Evolutionary conservation across 2,797 vertebrate genomes (phyloP).

Genomic region (Siniperca undulata): DNA sequence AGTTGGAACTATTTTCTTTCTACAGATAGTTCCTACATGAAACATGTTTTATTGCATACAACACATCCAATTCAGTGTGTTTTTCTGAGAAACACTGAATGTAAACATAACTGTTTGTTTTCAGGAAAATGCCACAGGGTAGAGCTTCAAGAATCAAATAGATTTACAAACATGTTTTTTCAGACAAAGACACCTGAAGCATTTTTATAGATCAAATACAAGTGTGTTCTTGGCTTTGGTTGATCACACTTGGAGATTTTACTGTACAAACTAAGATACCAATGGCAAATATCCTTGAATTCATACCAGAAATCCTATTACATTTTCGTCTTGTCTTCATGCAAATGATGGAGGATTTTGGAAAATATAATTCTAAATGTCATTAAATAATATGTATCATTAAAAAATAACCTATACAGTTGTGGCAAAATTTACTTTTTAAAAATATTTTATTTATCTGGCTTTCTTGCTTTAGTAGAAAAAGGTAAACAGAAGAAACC

Average conservation of each 20-base stretch:
- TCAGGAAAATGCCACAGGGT: not conserved
- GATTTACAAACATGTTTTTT: slow-evolving; percentile 14
- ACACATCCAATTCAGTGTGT: not conserved
- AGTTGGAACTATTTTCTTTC: too few relatives aligned
- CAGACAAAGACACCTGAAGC: not conserved
- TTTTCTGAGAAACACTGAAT: not conserved
- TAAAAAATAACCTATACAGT: not conserved
- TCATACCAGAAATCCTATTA: not conserved
- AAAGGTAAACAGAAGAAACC: not conserved
- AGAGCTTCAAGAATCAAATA: not conserved
- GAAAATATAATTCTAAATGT: not conserved
- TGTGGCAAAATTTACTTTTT: not conserved
- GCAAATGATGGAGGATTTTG: not conserved
- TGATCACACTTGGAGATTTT: not conserved
- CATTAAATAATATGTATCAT: not conserved
- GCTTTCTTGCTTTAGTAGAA: not conserved
- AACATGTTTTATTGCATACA: not conserved
- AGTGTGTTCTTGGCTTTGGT: not conserved
- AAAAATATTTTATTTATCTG: not conserved
- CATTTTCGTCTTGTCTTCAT: not conserved
- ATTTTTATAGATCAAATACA: not conserved
- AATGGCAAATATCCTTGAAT: slow-evolving; percentile 3
- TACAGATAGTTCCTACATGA: too few relatives aligned
- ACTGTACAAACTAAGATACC: not conserved
- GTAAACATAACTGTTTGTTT: not conserved